Evolutionary conservation across 2,113 vertebrate genomes (phyloP), one percentile per base, ranked within the genome.

Genomic region (Gila orcuttii): DNA sequence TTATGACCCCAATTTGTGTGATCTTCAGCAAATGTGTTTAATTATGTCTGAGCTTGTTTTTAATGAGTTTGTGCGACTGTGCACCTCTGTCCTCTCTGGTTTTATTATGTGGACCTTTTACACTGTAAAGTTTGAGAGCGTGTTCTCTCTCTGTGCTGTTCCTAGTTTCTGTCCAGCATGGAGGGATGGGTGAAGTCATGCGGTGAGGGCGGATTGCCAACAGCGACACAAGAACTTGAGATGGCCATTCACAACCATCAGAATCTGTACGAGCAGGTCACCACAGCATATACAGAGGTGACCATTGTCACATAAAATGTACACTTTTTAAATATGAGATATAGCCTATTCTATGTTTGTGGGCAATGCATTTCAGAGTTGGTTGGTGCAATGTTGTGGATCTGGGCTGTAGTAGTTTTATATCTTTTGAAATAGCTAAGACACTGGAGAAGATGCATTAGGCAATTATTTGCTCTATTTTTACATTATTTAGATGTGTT

Each of bases 241-340:
- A 85, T 96, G 88, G 96, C 96, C 1, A 96, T 96, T 6, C 97
- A 99, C 88, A 97, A 97, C 86, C 98, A 99, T 90, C 97, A 98
- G 90, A 95, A 96, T 45, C 94, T 99, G 52, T 99, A 97, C 0
- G 98, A 99, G 87, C 97, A 99, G 92, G 96, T 99, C 73, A 97
- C 96, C 28, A 96, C 98, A 52, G 96, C 96, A 85, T 99, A 99
- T 93, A 97, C 96, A 0, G 97, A 99, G 97, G 98, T 99, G 10
- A 77, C 50, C 13, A 8, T 39, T 31, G 1, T 25, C 17, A 28
- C 74, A 12, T 79, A 9, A 42, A 42, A 42, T 42, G 12, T n/a
- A 25, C 2, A 25, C 23, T 47, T 13, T 74, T 74, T n/a, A 6
- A 57, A 73, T 42, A 69, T 69, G 6, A 68, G 31, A 36, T 69